Evolutionary conservation across 2,888 invertebrate species (phyloP).

Genomic region (Dryomyza anilis): DNA sequence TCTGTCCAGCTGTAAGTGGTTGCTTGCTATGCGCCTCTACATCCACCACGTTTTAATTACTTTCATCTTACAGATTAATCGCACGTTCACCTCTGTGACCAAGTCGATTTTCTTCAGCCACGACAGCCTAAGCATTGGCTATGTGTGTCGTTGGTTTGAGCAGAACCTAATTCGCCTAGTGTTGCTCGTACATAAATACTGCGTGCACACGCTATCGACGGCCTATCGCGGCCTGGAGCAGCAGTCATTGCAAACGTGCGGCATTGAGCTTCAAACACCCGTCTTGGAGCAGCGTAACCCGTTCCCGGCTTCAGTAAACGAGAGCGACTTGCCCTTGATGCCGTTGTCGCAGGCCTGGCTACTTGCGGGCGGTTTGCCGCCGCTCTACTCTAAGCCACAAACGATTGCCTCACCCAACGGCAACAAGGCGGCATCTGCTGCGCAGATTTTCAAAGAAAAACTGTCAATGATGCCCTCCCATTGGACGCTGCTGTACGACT

Average conservation of each 20-base stretch:
- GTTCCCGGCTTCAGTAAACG: constrained; percentile 52
- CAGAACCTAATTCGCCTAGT: constrained; percentile 79
- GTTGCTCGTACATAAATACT: constrained; percentile 74
- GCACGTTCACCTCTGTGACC: constrained; percentile 74
- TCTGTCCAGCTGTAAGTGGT: constrained; percentile 65
- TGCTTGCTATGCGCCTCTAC: not conserved
- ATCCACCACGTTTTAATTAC: not conserved
- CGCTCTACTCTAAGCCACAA: constrained; percentile 64
- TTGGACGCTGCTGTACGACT: constrained; percentile 85
- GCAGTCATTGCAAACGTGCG: constrained; percentile 56
- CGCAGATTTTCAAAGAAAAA: constrained; percentile 68
- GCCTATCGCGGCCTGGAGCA: constrained; percentile 66
- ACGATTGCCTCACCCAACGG: constrained; percentile 46
- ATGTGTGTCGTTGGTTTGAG: constrained; percentile 81
- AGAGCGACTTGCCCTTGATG: constrained; percentile 60
- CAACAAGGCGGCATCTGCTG: constrained; percentile 55
- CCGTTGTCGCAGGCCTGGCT: constrained; percentile 75
- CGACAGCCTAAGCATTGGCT: constrained; percentile 73
- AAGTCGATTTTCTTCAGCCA: constrained; percentile 83
- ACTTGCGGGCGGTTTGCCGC: constrained; percentile 69
- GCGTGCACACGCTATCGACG: constrained; percentile 61
- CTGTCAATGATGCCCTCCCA: constrained; percentile 75
- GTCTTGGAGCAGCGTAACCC: constrained; percentile 68
- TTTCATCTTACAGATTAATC: constrained; percentile 68
- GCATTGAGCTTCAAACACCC: constrained; percentile 77